phyloP scores from a whole-genome alignment of 2,113 vertebrate species.

The Monopterus albus region DNA sequence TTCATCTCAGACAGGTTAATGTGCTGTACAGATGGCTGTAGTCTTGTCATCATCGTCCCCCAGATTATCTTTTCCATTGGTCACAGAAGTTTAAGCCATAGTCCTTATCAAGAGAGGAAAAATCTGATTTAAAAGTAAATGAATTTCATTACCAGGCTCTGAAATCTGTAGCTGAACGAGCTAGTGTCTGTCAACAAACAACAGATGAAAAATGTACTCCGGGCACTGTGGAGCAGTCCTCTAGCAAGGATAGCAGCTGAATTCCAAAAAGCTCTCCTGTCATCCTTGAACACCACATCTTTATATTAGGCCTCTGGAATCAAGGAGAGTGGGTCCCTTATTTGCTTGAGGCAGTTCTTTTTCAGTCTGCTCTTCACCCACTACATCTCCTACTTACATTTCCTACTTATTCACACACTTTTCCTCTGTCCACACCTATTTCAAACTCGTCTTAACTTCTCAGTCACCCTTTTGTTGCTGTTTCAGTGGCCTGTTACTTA shows the following conservation, averaged over 20 bases:
- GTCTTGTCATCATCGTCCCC: not conserved
- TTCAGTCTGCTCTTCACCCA: not conserved
- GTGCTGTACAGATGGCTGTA: not conserved
- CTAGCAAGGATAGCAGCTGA: not conserved
- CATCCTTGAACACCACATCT: slow-evolving; percentile 5
- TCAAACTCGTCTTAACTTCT: slow-evolving; percentile 16
- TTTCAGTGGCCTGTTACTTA: slow-evolving; percentile 16
- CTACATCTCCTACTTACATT: not conserved
- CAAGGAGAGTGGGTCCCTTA: not conserved
- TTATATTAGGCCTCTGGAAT: slow-evolving; percentile 20
- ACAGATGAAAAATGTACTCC: slow-evolving; percentile 13
- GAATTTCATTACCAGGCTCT: not conserved
- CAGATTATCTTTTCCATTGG: not conserved
- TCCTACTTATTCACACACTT: slow-evolving; percentile 23
- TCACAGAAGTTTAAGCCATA: not conserved
- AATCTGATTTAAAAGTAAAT: slow-evolving; percentile 11
- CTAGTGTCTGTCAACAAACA: slow-evolving; percentile 36
- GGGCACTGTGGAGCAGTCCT: slow-evolving; percentile 3
- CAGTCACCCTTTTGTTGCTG: slow-evolving; percentile 17
- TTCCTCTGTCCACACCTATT: slow-evolving; percentile 44
- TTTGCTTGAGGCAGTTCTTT: slow-evolving; percentile 22
- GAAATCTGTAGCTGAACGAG: slow-evolving; percentile 16
- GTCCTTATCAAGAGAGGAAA: slow-evolving; percentile 6
- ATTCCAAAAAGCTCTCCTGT: slow-evolving; percentile 28
- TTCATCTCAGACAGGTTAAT: slow-evolving; percentile 4